Conservation (phyloP, 30 jellyfish, hydroid and myxozoan genomes). For the Mastigias papua region DNA sequence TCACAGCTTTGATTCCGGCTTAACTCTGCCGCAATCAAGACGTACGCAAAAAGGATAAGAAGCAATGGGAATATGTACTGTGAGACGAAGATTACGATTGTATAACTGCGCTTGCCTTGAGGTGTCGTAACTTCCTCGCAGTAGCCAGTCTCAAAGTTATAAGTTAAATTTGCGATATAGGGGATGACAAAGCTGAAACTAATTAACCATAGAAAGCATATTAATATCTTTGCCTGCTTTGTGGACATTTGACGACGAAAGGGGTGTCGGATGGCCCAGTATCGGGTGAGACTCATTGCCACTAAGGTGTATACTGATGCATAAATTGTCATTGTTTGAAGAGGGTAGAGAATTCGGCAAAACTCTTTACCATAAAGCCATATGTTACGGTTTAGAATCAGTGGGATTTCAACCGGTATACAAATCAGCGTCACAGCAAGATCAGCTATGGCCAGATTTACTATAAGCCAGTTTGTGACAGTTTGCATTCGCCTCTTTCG, state of each 20-base stretch:
- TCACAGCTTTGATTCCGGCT: conserved; percentile 47
- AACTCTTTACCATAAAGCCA: conserved; percentile 93
- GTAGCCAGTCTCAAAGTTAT: conserved; percentile 37
- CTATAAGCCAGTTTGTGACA: conserved; percentile 96
- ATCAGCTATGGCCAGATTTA: conserved; percentile 93
- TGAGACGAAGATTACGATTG: conserved; percentile 86
- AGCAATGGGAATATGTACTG: conserved; percentile 90
- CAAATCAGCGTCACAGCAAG: conserved; percentile 84
- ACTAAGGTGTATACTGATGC: conserved; percentile 96
- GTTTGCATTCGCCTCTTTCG: conserved; percentile 96
- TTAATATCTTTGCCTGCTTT: conserved; percentile 80
- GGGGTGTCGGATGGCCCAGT: conserved; percentile 96
- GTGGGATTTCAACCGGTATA: conserved; percentile 94
- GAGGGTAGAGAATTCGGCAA: conserved; percentile 90
- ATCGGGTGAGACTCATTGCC: conserved; percentile 91
- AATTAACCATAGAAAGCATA: conserved; percentile 85
- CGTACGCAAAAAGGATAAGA: conserved; percentile 83
- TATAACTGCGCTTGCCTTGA: conserved; percentile 79
- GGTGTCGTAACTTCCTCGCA: conserved; percentile 74
- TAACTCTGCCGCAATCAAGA: conserved; percentile 76
- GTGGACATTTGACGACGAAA: conserved; percentile 90
- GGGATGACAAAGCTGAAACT: conserved; percentile 91
- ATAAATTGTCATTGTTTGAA: conserved; percentile 90
- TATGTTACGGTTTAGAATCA: conserved; percentile 45
- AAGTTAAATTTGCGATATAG: conserved; percentile 70